Conservation (phyloP, 1,140 invertebrate species). For the Amphibalanus amphitrite region DNA sequence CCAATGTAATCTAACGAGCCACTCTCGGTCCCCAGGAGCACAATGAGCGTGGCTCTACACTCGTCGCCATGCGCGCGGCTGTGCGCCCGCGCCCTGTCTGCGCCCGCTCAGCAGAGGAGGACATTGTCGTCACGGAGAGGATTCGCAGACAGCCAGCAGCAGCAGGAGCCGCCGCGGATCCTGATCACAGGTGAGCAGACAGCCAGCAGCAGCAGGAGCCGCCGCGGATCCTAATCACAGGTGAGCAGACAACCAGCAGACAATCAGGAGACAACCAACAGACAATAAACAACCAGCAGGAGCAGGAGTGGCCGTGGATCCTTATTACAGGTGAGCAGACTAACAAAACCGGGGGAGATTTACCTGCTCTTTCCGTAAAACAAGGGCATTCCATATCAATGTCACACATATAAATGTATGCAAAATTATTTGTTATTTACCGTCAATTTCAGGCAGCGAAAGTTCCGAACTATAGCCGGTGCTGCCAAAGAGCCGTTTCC, state of each 20-base stretch:
- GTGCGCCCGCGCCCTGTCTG: neutral
- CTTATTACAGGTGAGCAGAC: neutral
- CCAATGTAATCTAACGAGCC: no score
- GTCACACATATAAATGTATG: no score
- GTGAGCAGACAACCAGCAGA: neutral
- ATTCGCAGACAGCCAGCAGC: neutral
- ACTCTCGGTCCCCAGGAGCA: no score
- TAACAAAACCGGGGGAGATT: neutral
- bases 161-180: constrained; percentile 7
- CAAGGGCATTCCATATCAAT: no score
- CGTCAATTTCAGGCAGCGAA: no score
- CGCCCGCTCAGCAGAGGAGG: no score
- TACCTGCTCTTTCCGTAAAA: neutral
- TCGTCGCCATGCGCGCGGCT: neutral
- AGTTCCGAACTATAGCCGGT: no score
- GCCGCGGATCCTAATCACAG: neutral
- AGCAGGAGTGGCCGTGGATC: no score
- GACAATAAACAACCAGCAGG: no score
- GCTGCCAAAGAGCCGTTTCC: no score
- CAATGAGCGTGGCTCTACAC: neutral
- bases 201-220: neutral
- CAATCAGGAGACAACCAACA: neutral
- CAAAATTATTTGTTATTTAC: no score
- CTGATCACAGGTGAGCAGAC: constrained; percentile 3
- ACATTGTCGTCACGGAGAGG: neutral